Evolutionary conservation across 2,797 vertebrate genomes (phyloP).

Genomic region (Paratrypauchen microcephalus): DNA sequence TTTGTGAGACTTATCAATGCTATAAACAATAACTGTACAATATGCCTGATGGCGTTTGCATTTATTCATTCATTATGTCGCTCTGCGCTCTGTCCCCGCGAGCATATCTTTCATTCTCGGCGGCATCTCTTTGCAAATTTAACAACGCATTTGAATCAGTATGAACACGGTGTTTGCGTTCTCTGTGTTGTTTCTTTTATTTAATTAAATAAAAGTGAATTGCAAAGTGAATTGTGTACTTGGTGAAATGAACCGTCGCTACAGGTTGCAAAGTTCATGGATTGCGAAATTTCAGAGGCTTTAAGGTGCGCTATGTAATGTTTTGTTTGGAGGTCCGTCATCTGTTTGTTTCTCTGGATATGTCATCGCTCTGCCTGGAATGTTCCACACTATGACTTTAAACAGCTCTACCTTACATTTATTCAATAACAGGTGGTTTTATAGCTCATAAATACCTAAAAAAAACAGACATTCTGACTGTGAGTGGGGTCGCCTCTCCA

Average conservation of each 20-base stretch:
- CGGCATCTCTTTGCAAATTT: slow-evolving; percentile 20
- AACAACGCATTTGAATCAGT: slow-evolving; percentile 21
- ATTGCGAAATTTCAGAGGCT: background rate
- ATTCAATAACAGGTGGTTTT: no score
- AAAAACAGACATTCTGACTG: no score
- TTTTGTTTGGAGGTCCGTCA: no score
- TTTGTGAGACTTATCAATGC: slow-evolving; percentile 18
- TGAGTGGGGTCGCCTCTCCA: no score
- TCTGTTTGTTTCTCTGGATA: no score
- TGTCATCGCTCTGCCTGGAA: no score
- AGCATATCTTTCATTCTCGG: slow-evolving; percentile 36
- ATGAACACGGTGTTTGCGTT: slow-evolving; percentile 31
- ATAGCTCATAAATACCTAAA: no score
- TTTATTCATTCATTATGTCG: slow-evolving; percentile 48
- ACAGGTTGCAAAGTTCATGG: background rate
- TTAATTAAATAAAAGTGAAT: slow-evolving; percentile 15
- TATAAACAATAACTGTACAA: slow-evolving; percentile 33
- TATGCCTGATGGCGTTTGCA: slow-evolving; percentile 30
- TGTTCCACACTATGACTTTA: no score
- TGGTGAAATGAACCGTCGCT: no score
- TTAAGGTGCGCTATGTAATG: no score
- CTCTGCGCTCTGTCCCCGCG: slow-evolving; percentile 34
- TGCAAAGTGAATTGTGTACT: background rate
- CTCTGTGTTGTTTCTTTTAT: slow-evolving; percentile 8
- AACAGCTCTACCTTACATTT: no score